These are phyloP conservation scores for Ophion costatus DNA, from an alignment of 2,888 invertebrate species.

Conservation along the genomic window DNA sequence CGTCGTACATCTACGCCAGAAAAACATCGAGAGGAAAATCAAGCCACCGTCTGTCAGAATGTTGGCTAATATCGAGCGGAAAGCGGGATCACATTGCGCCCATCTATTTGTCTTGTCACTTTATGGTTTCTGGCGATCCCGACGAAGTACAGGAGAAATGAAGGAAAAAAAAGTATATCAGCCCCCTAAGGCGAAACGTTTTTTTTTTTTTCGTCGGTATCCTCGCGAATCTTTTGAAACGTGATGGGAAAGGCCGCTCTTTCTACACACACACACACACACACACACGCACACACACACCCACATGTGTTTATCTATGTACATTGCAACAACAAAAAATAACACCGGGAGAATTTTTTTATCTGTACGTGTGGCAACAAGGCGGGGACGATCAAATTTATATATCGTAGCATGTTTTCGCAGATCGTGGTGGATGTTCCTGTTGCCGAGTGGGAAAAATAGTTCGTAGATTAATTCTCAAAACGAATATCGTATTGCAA, in stretches of 20 bases:
- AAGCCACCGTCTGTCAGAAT: too few species aligned
- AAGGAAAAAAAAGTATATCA: conserved; percentile 7
- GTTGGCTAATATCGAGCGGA: not conserved
- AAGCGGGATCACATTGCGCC: not conserved
- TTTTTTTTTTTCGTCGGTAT: not conserved
- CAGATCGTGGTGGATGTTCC: conserved; percentile 28
- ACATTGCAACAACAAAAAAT: not conserved
- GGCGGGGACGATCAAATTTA: conserved; percentile 30
- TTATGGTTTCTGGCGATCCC: not conserved
- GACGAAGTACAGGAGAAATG: not conserved
- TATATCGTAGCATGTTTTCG: not conserved
- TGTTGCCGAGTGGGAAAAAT: conserved; percentile 34
- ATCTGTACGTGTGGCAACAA: conserved; percentile 40
- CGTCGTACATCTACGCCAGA: too few species aligned
- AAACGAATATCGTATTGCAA: too few species aligned
- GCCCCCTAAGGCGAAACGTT: not conserved
- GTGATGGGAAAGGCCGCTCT: not conserved
- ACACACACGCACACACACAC: too few species aligned
- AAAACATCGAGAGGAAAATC: too few species aligned
- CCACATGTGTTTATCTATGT: too few species aligned
- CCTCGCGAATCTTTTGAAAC: not conserved
- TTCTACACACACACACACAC: too few species aligned
- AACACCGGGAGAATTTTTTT: conserved; percentile 20
- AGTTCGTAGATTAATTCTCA: too few species aligned
- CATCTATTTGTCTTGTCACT: conserved; percentile 11